These are phyloP conservation scores for Dexiosoma caninum DNA, from an alignment of 2,888 invertebrate species.

Conservation along the genomic window DNA sequence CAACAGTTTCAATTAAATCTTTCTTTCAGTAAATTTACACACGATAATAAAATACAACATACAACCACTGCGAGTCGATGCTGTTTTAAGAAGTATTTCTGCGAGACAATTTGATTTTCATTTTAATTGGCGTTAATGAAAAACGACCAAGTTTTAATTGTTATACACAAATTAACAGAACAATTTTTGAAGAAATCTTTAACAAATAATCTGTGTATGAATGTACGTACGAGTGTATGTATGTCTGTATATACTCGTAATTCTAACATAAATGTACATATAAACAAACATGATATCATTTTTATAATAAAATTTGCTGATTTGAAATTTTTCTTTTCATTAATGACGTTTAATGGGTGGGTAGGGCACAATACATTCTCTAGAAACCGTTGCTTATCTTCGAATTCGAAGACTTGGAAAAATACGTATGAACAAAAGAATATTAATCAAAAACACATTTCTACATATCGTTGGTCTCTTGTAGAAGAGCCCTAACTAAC, in stretches of 20 bases:
- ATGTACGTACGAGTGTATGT: not conserved
- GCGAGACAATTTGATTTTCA: slow-evolving; percentile 1
- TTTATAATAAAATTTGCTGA: not conserved
- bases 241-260: not conserved
- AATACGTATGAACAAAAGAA: no score
- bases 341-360: not conserved
- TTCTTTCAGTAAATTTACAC: not conserved
- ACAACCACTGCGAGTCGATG: not conserved
- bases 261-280: no score
- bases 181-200: not conserved
- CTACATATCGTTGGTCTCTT: no score
- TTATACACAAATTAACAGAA: not conserved
- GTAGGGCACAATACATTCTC: not conserved
- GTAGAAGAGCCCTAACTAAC: no score
- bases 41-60: not conserved
- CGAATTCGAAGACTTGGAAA: no score
- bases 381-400: no score
- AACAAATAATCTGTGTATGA: not conserved
- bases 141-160: not conserved
- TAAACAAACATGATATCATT: slow-evolving; percentile 39
- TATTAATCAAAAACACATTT: no score
- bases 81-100: not conserved
- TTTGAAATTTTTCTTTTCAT: not conserved
- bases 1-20: not conserved
- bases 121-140: slow-evolving; percentile 14